Evolutionary conservation across 2,113 vertebrate species (phyloP).

Genomic region (Grantiella picta): DNA sequence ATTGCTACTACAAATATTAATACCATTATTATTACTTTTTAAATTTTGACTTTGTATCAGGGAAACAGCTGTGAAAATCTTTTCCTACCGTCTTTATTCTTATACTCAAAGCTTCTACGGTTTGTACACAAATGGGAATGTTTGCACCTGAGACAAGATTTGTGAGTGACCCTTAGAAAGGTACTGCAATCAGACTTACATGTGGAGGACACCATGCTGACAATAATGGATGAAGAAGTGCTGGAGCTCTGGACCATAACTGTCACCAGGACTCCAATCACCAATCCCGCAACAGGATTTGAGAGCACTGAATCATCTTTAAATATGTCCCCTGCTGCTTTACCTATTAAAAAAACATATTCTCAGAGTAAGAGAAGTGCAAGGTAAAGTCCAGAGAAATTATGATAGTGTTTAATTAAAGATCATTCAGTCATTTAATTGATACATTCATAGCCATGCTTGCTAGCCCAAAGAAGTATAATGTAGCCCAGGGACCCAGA

Average conservation of each 20-base stretch:
- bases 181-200: conserved; percentile 73
- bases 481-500: not conserved
- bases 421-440: not conserved
- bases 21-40: not conserved
- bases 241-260: conserved; percentile 96
- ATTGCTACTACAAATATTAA: not conserved
- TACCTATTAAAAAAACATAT: conserved; percentile 73
- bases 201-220: conserved; percentile 97
- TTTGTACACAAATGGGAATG: not conserved
- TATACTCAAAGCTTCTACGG: not conserved
- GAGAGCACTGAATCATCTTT: conserved; percentile 85
- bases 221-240: conserved; percentile 92
- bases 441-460: not conserved
- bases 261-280: conserved; percentile 94
- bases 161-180: not conserved
- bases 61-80: not conserved
- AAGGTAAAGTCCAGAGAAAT: not conserved
- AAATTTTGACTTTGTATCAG: not conserved
- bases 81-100: not conserved
- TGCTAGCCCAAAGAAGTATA: not conserved
- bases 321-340: conserved; percentile 94
- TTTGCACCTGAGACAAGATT: not conserved
- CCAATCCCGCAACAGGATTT: conserved; percentile 90
- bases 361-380: not conserved
- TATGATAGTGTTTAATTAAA: not conserved